Conservation (phyloP, 2,113 vertebrate species). For the Cyphomyrus discorhynchus region DNA sequence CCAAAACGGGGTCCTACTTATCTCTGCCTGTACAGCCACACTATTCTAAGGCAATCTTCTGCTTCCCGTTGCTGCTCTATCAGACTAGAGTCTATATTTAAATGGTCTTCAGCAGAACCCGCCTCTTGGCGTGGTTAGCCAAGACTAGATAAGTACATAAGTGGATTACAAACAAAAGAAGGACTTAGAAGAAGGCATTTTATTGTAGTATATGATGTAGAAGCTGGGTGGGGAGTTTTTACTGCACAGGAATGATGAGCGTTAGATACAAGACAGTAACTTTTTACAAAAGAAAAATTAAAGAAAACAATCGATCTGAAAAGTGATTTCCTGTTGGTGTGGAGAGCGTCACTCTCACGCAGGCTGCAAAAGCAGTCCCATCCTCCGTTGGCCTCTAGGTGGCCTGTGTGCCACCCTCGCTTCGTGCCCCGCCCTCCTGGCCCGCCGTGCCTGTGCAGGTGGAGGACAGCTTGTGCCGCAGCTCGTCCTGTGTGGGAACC, state of each 20-base stretch:
- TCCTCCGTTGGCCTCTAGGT: constrained; percentile 27
- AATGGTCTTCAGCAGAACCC: background rate
- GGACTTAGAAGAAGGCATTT: background rate
- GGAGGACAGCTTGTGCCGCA: constrained; percentile 67
- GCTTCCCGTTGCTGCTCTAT: background rate
- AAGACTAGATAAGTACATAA: background rate
- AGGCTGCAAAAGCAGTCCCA: background rate
- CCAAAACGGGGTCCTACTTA: background rate
- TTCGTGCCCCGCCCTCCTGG: constrained; percentile 77
- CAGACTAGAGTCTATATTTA: background rate
- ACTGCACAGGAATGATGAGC: constrained; percentile 4
- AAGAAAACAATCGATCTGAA: background rate
- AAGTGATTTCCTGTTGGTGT: no score
- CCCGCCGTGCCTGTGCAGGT: constrained; percentile 66
- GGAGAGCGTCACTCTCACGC: background rate
- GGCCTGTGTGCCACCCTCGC: constrained; percentile 62
- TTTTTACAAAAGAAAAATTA: constrained; percentile 4
- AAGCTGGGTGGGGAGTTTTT: background rate
- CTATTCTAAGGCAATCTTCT: background rate
- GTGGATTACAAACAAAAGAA: background rate
- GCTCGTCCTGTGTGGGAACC: constrained; percentile 70
- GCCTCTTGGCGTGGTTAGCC: background rate
- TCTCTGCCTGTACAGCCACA: background rate
- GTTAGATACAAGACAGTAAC: background rate
- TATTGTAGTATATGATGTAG: constrained; percentile 3